Base-by-base conservation (phyloP, 1,140 invertebrate species). In the Saccostrea echinata region DNA sequence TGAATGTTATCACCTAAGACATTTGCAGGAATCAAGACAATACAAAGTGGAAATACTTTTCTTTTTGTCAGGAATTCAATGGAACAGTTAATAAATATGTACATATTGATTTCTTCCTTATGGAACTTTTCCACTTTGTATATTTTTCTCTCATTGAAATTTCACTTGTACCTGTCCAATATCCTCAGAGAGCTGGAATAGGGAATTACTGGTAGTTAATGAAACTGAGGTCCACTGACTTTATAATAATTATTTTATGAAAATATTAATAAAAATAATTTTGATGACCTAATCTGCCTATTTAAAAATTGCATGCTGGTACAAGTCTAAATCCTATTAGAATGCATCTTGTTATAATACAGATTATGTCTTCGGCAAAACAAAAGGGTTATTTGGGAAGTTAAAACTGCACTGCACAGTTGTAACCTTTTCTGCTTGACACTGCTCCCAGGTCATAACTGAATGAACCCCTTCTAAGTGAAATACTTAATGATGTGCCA, bases 391-490 rank as follows among this genome's bases (percentile, higher is more conserved):
- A 76, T 33, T 27, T 76, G 24, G 68, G 30, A 27, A n/a, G 68
- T 76, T 76, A 76, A 33, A 33, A 76, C 68, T 30, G 68, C 24
- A 76, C 68, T 76, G 27, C 68, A 76, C 68, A 30, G 27, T 30
- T 30, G 27, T 76, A 76, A 76, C 68, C 68, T 76, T 27, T 33
- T 76, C 68, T 76, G 68, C 27, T 76, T 76, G 68, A 76, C 30
- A 83, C 81, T 83, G 35, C 52, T 52, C 52, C 81, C 81, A 83
- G 21, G 30, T 83, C 81, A 51, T 51, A 18, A 83, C 81, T 83
- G 52, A 83, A 35, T 6, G 81, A 83, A n/a, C 18, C 43, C 52
- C 24, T 83, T 21, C 43, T 51, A 27, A 83, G 52, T 6, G 81
- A 21, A 52, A 53, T n/a, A 83, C 35, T 53, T 27, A 83, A 51